phyloP scores from a whole-genome alignment of 2,113 vertebrate genomes.

The Platanista minor region DNA sequence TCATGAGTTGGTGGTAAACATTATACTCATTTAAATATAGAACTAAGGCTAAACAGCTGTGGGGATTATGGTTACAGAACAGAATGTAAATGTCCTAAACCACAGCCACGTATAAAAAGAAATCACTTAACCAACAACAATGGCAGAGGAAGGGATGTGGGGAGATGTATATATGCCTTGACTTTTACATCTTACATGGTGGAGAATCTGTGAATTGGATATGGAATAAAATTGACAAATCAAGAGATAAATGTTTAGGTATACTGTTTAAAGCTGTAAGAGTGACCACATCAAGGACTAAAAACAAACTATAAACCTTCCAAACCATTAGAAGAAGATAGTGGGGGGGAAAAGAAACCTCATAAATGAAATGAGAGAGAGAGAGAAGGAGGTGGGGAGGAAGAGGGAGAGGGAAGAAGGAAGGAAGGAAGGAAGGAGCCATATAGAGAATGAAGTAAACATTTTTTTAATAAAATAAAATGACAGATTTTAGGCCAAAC shows the following conservation, averaged over 20 bases:
- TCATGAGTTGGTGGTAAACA: neutral
- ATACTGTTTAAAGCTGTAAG: neutral
- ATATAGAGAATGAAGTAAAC: neutral
- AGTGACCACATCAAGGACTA: neutral
- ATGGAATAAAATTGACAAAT: neutral
- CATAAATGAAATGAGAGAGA: neutral
- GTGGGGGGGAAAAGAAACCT: neutral
- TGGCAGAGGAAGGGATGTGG: neutral
- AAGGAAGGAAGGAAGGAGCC: neutral
- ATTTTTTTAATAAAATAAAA: neutral
- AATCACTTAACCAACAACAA: neutral
- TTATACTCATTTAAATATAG: slow-evolving; percentile 26
- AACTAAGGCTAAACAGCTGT: slow-evolving; percentile 37
- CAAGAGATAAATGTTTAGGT: neutral
- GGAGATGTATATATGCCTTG: neutral
- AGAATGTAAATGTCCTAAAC: slow-evolving; percentile 33
- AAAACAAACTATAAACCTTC: neutral
- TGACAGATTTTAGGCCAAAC: neutral
- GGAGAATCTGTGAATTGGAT: neutral
- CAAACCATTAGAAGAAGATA: neutral
- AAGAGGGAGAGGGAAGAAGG: too few species aligned
- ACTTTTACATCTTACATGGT: neutral
- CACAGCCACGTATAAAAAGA: neutral
- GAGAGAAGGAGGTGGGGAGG: neutral
- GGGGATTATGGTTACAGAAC: slow-evolving; percentile 1